Base-by-base conservation (phyloP, 2,113 vertebrate species). In the Notarius quadriscutis region DNA sequence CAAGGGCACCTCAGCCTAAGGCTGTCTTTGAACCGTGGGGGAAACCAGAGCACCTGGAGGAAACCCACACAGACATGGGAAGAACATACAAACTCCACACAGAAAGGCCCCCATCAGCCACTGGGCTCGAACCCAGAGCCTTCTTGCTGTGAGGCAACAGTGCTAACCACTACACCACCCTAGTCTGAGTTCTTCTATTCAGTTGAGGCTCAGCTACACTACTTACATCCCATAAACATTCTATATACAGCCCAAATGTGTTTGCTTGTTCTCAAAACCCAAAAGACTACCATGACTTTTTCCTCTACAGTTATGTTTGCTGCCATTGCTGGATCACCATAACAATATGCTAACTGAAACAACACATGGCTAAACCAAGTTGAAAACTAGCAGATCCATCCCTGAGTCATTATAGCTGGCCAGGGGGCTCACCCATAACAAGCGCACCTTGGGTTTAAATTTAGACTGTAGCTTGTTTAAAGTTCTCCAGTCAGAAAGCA, bases 341-440 rank as follows among this genome's bases (percentile, higher is more conserved):
- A 87, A 84, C 60, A 60, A 67, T n/a, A 71, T 30, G 88, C 84
- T 87, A 84, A 88, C 81, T 86, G 74, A 67, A 78, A 30, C 41
- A 77, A 88, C 84, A 72, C 86, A 84, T 88, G 65, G 57, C 50
- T 78, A 82, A 48, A 60, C n/a, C 8, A 72, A 72, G 71, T 55
- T 71, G 20, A 88, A 57, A 41, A 65, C 81, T 74, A 69, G 72
- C 83, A 89, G 88, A 15, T 34, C 80, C 60, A 72, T 71, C 53
- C 58, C 41, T 62, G 60, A 71, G 50, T 71, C n/a, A 55, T 74
- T 80, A 87, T 67, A n/a, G 67, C 7, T 27, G 22, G 48, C 74
- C 67, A 11, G 5, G 18, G 69, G 15, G 20, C 11, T 81, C 18
- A 22, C 53, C 25, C 17, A 60, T 62, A 71, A 22, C n/a, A 60